phyloP scores from a whole-genome alignment of 1,140 invertebrate species.

The Lepidurus couesii region DNA sequence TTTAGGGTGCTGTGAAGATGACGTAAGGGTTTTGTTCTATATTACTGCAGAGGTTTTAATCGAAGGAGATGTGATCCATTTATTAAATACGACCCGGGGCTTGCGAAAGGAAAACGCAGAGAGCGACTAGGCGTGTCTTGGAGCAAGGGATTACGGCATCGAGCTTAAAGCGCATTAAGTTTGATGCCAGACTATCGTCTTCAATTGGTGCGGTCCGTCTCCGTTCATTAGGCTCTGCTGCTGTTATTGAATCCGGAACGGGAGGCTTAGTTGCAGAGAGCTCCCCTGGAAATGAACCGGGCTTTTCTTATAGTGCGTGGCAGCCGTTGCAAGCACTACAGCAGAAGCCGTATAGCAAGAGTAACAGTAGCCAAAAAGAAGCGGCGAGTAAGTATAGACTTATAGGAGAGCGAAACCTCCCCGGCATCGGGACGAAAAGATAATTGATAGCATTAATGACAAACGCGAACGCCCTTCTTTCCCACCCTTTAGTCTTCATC shows the following conservation, averaged over 20 bases:
- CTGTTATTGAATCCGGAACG: constrained; percentile 14
- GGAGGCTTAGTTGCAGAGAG: not conserved
- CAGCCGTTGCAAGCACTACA: not conserved
- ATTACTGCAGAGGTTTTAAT: not conserved
- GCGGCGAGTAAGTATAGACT: not conserved
- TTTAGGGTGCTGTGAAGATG: not conserved
- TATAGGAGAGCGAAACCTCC: not conserved
- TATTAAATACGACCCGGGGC: not conserved
- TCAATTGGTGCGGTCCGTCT: constrained; percentile 21
- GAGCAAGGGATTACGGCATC: not conserved
- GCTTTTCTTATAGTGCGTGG: constrained; percentile 10
- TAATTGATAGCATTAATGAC: constrained; percentile 20
- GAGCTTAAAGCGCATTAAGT: constrained; percentile 13
- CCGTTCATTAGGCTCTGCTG: constrained; percentile 9
- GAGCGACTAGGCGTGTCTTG: not conserved
- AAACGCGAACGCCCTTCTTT: constrained; percentile 8
- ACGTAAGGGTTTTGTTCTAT: not conserved
- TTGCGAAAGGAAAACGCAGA: not conserved
- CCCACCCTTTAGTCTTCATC: not conserved
- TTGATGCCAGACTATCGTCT: constrained; percentile 18
- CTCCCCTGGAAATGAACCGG: not conserved
- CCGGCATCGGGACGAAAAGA: constrained; percentile 13
- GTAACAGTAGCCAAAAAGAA: no score
- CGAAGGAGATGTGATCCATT: constrained; percentile 7
- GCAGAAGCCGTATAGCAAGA: not conserved